Evolutionary conservation across 2,113 vertebrate genomes (phyloP), one percentile per base, ranked within the genome.

Genomic region (Poecilia latipinna): DNA sequence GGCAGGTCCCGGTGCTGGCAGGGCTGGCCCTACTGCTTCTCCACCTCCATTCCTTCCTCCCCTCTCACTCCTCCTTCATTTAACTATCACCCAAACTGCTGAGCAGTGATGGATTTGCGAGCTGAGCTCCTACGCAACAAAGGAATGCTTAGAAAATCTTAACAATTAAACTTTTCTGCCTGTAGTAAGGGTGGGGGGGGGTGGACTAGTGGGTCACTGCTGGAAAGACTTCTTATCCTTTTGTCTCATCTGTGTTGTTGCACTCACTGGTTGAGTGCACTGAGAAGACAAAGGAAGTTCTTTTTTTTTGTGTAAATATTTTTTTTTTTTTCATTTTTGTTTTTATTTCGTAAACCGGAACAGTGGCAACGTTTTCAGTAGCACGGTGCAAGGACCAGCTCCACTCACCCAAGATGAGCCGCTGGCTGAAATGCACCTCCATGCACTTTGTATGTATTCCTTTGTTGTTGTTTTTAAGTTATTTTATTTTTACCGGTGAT

Each of bases 371-470:
- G 31, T 93, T 91, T 86, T 89, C 89, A 73, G 88, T 92, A 87
- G 88, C 93, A 28, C 84, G 89, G 79, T 91, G 86, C 91, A 91
- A 93, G 90, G 93, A 89, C 87, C 51, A 92, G 91, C 83, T 94
- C 71, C 90, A 89, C 85, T 91, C 93, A 79, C 87, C 90, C 88
- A 96, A 78, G 85, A 98, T 98, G 97, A 96, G 90, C 89, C 96
- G 96, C 73, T 98, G 97, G 97, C 90, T 97, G 82, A 95, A 96
- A 72, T 96, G 97, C 94, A 95, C 96, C 73, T 94, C 96, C 33
- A 92, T 85, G 87, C 95, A 95, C 92, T 80, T 94, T 83, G 97
- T 99, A 96, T 92, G 97, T 98, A 96, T 93, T 82, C 60, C 8
- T 7, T 77, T 70, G 69, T 22, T 57, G 24, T n/a, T 19, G 7